phyloP scores from a whole-genome alignment of 2,797 vertebrate genomes.

The Oryzias sinensis region DNA sequence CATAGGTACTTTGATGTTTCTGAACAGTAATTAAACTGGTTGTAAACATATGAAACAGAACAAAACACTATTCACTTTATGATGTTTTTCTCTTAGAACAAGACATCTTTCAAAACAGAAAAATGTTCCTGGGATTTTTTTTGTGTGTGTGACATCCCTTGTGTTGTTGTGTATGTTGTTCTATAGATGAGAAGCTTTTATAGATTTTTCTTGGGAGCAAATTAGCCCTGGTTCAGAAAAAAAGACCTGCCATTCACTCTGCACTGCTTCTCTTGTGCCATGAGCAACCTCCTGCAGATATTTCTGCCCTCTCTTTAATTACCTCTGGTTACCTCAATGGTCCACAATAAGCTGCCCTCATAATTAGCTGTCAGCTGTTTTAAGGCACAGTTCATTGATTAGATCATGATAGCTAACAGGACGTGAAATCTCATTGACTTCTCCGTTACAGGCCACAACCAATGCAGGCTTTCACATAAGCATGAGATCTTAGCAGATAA shows the following conservation, averaged over 20 bases:
- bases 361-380: slow-evolving; percentile 82
- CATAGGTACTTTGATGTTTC: slow-evolving; percentile 27
- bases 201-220: slow-evolving; percentile 78
- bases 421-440: slow-evolving; percentile 67
- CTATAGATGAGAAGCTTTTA: slow-evolving; percentile 76
- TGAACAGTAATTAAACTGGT: slow-evolving; percentile 36
- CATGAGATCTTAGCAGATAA: too few relatives aligned
- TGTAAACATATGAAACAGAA: slow-evolving; percentile 26
- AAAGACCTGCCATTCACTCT: slow-evolving; percentile 56
- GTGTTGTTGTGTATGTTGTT: slow-evolving; percentile 73
- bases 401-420: slow-evolving; percentile 76
- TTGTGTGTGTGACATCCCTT: slow-evolving; percentile 64
- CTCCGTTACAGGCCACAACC: slow-evolving; percentile 55
- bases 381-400: slow-evolving; percentile 79
- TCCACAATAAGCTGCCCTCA: slow-evolving; percentile 52
- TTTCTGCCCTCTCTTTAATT: slow-evolving; percentile 77
- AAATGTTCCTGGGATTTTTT: slow-evolving; percentile 37
- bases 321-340: slow-evolving; percentile 75
- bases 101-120: slow-evolving; percentile 48
- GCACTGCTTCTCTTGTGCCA: slow-evolving; percentile 46
- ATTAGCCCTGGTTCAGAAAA: slow-evolving; percentile 71
- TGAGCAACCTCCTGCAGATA: slow-evolving; percentile 63
- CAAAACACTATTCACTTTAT: slow-evolving; percentile 45
- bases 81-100: slow-evolving; percentile 23
- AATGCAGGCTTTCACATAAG: slow-evolving; percentile 29